Evolutionary conservation across 2,113 vertebrate species (phyloP).

Genomic region (Ginglymostoma cirratum): DNA sequence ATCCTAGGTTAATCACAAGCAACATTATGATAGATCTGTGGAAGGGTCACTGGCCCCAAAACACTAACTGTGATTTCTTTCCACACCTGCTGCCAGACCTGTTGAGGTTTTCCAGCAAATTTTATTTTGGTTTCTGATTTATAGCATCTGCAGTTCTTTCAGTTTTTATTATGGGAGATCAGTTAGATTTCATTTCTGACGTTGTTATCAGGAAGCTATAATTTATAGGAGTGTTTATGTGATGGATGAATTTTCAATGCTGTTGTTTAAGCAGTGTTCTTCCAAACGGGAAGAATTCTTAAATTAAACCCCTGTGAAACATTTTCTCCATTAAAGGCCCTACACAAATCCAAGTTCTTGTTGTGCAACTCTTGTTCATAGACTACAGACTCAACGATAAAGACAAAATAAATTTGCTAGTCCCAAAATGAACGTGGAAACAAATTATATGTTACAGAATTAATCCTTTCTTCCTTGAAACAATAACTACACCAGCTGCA

Average conservation of each 20-base stretch:
- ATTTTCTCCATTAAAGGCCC: not conserved
- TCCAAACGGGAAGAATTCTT: not conserved
- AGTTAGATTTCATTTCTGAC: slow-evolving; percentile 4
- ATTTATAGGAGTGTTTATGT: not conserved
- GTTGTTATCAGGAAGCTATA: not conserved
- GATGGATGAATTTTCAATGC: not conserved
- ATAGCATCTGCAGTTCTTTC: too few relatives aligned
- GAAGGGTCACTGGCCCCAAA: too few relatives aligned
- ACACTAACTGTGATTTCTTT: too few relatives aligned
- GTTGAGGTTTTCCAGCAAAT: too few relatives aligned
- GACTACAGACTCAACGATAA: not conserved
- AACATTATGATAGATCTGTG: not conserved
- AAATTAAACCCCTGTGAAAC: not conserved
- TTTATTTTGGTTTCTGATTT: too few relatives aligned
- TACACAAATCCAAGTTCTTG: not conserved
- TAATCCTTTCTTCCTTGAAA: not conserved
- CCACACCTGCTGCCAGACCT: too few relatives aligned
- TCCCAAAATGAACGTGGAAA: not conserved
- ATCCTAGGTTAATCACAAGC: not conserved
- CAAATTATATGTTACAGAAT: not conserved
- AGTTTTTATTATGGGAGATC: not conserved
- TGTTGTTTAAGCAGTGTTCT: not conserved
- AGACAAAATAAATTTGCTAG: not conserved
- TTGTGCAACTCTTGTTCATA: not conserved
- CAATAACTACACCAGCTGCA: not conserved